Evolutionary conservation across 2,113 vertebrate species (phyloP).

Genomic region (Gopherus flavomarginatus): DNA sequence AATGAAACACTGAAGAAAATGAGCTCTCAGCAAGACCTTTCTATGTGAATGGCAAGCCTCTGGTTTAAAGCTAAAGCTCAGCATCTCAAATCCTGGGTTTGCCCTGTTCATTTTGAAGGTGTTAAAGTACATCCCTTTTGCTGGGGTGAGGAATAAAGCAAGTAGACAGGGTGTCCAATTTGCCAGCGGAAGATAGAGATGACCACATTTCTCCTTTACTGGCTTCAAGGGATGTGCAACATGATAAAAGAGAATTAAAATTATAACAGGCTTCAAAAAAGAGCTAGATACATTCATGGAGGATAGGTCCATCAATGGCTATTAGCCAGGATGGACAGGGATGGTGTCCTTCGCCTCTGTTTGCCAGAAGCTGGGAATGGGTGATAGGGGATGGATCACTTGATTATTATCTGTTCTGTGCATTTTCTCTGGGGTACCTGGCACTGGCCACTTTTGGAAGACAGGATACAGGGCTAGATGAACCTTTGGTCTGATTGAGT

Average conservation of each 20-base stretch:
- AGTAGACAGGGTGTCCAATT: neutral
- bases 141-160: neutral
- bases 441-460: too few species aligned
- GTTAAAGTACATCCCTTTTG: neutral
- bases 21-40: neutral
- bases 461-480: too few species aligned
- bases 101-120: neutral
- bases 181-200: neutral
- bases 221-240: neutral
- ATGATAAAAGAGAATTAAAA: neutral
- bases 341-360: too few species aligned
- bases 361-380: too few species aligned
- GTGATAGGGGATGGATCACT: too few species aligned
- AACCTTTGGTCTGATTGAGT: too few species aligned
- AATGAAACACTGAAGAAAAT: conserved; percentile 30
- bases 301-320: too few species aligned
- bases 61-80: neutral
- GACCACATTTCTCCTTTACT: neutral
- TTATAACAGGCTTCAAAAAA: too few species aligned
- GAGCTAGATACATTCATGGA: too few species aligned
- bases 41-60: conserved; percentile 20
- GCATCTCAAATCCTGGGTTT: conserved; percentile 19
- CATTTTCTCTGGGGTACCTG: too few species aligned
- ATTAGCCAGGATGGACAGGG: too few species aligned
- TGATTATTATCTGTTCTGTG: too few species aligned